Base-by-base conservation (phyloP, 2,888 invertebrate species). In the Hesperia comma region DNA sequence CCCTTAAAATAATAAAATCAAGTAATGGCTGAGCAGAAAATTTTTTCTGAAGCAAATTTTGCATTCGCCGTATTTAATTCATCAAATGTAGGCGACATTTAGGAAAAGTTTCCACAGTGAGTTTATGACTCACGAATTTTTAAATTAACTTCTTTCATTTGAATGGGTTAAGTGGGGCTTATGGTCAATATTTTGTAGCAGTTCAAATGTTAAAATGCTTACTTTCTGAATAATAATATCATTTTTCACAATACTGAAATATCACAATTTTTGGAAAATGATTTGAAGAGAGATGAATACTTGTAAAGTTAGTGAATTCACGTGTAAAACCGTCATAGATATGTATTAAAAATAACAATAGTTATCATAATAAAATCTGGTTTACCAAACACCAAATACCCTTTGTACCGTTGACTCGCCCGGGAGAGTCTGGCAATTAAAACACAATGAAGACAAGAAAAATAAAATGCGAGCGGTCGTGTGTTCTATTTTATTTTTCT, bases 1-100 rank as follows among this genome's bases (percentile, higher is more conserved):
- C 79, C 77, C 80, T 80, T 85, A 81, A 81, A 85, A 83, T 87
- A 84, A 86, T 84, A 82, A 80, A 84, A 87, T 84, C 83, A 82
- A 82, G 82, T 80, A 79, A 82, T 73, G 79, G 75, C 78, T 79
- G 79, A 81, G 79, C 77, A 67, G 68, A 71, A 71, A 69, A 74
- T 74, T 76, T 76, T 73, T 74, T 66, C 67, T 49, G 32, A 68
- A 64, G 61, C 37, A 67, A 72, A 70, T 68, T 70, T 51, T 68
- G 66, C 72, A 72, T 70, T 64, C 63, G 32, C 41, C 41, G 21
- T 60, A 54, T 64, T 64, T 64, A 58, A 58, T 33, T 60, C 58
- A 26, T 19, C 58, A 53, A 60, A 53, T 51, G 57, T 17, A 32
- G 26, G 5, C 17, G 58, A n/a, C 32, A 58, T 58, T 46, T 41